Percentiles rank a stretch among this genome's conserved stretches.
Conservation (phyloP, 2,888 invertebrate species). For the Andrena flavipes region DNA sequence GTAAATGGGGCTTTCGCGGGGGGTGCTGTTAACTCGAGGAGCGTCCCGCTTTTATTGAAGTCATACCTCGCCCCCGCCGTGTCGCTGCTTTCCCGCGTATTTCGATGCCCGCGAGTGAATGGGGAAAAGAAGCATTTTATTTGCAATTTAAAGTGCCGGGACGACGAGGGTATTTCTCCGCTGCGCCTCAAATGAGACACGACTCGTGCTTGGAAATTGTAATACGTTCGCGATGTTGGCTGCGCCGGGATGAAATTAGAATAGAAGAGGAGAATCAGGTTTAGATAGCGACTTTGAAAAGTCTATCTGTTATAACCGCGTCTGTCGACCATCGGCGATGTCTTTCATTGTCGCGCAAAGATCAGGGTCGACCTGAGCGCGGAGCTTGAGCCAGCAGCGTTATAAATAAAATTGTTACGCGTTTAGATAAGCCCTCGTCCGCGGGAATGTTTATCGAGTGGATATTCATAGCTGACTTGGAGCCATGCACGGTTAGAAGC, state of each 20-base stretch:
- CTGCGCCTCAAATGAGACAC: slow-evolving; percentile 15
- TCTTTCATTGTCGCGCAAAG: slow-evolving; percentile 38
- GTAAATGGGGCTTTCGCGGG: slow-evolving; percentile 7
- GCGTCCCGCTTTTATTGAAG: slow-evolving; percentile 19
- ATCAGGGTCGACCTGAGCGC: slow-evolving; percentile 28
- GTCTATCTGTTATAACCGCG: neutral
- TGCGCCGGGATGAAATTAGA: neutral
- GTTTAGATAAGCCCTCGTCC: slow-evolving; percentile 6
- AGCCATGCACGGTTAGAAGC: neutral
- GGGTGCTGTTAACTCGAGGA: slow-evolving; percentile 17
- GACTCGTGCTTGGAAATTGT: neutral
- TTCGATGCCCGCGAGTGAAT: neutral
- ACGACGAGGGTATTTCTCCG: slow-evolving; percentile 1
- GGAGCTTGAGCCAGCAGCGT: neutral
- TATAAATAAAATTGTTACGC: slow-evolving; percentile 23
- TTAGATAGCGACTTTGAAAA: neutral
- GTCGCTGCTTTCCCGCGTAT: neutral
- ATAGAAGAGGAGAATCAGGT: neutral
- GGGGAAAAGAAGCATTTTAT: slow-evolving; percentile 30
- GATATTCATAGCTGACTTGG: slow-evolving; percentile 2
- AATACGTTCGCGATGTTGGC: neutral
- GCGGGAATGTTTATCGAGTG: slow-evolving; percentile 13
- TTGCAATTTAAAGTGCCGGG: neutral
- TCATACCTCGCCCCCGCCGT: neutral
- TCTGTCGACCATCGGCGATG: neutral